Evolutionary conservation across 2,888 invertebrate genomes (phyloP).

Genomic region (Neoascia interrupta): DNA sequence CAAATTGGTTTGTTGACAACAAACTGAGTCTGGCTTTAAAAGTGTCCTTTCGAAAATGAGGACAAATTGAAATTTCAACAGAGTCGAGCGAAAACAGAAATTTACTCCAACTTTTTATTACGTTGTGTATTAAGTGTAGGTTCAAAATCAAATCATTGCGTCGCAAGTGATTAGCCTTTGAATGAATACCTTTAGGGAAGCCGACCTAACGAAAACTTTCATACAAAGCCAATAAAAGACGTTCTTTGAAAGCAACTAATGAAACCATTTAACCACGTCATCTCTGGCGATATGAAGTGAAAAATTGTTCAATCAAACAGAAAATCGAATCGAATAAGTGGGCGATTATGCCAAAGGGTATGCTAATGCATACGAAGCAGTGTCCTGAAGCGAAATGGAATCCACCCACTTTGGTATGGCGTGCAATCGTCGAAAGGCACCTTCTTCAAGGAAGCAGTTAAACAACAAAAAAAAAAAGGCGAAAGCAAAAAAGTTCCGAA

Average conservation of each 20-base stretch:
- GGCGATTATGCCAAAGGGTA: conserved; percentile 67
- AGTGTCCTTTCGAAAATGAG: conserved; percentile 26
- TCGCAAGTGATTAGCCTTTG: conserved; percentile 22
- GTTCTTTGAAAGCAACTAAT: conserved; percentile 35
- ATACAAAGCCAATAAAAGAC: conserved; percentile 16
- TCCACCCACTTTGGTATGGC: conserved; percentile 52
- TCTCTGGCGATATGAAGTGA: conserved; percentile 46
- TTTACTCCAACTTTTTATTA: no score
- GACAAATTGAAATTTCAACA: conserved; percentile 28
- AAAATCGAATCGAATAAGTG: conserved; percentile 69
- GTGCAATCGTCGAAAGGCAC: conserved; percentile 8
- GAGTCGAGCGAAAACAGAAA: neutral
- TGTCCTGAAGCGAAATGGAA: conserved; percentile 60
- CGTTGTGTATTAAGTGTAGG: no score
- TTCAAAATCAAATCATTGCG: neutral
- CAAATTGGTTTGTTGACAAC: conserved; percentile 67
- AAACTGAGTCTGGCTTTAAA: conserved; percentile 31
- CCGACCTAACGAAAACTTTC: no score
- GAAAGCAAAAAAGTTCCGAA: conserved; percentile 1
- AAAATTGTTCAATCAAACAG: conserved; percentile 69
- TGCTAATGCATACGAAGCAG: conserved; percentile 69
- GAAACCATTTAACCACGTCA: conserved; percentile 63
- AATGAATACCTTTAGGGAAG: conserved; percentile 6
- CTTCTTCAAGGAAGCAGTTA: conserved; percentile 41
- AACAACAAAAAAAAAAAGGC: conserved; percentile 29